Evolutionary conservation across 2,113 vertebrate species (phyloP).

Genomic region (Muscicapa adusta): DNA sequence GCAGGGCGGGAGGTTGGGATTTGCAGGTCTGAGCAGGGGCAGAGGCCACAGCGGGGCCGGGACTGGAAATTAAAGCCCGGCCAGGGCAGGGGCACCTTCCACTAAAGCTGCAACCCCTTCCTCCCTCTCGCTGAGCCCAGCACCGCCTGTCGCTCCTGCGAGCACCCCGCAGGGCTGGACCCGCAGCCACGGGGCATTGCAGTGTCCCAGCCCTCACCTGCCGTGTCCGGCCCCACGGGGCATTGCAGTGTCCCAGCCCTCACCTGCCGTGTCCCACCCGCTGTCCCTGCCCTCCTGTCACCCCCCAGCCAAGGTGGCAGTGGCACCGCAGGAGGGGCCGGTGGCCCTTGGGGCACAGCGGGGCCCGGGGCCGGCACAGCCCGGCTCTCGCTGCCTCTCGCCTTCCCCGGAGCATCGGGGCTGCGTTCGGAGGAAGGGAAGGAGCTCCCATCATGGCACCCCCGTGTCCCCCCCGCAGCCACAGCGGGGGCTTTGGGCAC

Average conservation of each 20-base stretch:
- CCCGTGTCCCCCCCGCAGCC: rapidly evolving
- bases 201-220: rapidly evolving
- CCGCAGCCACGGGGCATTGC: rapidly evolving
- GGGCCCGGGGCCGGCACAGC: not conserved
- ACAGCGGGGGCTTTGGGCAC: not conserved
- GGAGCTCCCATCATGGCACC: not conserved
- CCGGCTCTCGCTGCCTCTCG: rapidly evolving
- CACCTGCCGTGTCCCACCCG: not conserved
- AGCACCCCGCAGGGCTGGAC: rapidly evolving
- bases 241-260: rapidly evolving
- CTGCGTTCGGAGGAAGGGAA: not conserved
- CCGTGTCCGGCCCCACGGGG: rapidly evolving
- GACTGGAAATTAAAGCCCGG: not conserved
- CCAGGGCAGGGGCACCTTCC: not conserved
- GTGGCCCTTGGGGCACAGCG: not conserved
- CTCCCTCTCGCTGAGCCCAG: rapidly evolving
- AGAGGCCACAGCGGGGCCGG: not conserved
- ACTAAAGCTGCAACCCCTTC: rapidly evolving
- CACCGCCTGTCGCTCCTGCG: rapidly evolving
- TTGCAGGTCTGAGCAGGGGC: not conserved
- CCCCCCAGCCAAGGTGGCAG: rapidly evolving
- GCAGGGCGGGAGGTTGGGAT: rapidly evolving
- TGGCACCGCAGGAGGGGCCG: rapidly evolving
- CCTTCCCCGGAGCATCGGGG: rapidly evolving
- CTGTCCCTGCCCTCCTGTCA: rapidly evolving